Evolutionary conservation across 2,797 vertebrate genomes (phyloP), one percentile per base, ranked within the genome.

Genomic region (Sebastes alutus): DNA sequence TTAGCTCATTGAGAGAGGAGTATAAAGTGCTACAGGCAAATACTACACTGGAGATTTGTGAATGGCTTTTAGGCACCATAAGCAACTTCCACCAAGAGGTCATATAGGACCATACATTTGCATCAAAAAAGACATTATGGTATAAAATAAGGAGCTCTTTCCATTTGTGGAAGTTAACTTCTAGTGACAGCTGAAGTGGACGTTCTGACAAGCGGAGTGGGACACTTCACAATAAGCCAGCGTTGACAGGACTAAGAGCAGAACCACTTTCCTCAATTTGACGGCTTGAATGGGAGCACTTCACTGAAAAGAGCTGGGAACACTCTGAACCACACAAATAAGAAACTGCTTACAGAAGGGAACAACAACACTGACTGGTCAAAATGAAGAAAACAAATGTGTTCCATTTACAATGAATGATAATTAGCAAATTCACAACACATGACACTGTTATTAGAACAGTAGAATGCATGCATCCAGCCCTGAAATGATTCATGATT

Each of bases 11-110:
- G 25, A 77, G 20, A 66, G 30, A 66, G 23, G n/a, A 46, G 27
- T 2, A 42, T 29, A 62, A 71, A 77, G 76, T 49, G 16, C 80
- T 38, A 59, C 16, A 69, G 54, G 22, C 58, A 80, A 68, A 84
- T 60, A 84, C 35, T 81, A 27, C 60, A 77, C 3, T 13, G 55
- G 67, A 64, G 29, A 84, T 74, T 42, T 71, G 20, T 73, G 25
- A 80, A 82, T 52, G 67, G 71, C 29, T 56, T 75, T 52, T 25
- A n/a, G 46, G 64, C 6, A 32, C 12, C 52, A 29, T 7, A 62
- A 49, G 20, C 1, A 61, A 22, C 12, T 30, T 71, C 30, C 16
- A 59, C 3, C 32, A 33, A 25, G 33, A 76, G 62, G 35, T 72
- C 61, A 67, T 3, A 27, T 35, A 29, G 29, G 60, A 23, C 14